Conservation (phyloP, 2,888 invertebrate genomes). For the Cylloceria caligata region DNA sequence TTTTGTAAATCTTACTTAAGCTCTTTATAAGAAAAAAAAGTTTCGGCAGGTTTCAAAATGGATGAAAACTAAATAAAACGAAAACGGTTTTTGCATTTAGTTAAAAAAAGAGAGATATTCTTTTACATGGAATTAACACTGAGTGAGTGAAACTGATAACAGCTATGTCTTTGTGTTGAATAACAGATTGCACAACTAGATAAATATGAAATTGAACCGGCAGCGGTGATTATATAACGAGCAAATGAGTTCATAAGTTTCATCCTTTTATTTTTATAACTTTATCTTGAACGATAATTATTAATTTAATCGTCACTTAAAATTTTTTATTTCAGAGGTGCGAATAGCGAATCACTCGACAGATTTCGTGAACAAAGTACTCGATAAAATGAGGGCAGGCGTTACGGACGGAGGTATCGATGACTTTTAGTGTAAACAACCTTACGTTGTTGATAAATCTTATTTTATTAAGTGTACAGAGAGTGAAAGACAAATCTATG, state of each 20-base stretch:
- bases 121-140: too few relatives aligned
- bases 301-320: neutral
- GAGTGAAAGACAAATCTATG: constrained; percentile 71
- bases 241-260: neutral
- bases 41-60: too few relatives aligned
- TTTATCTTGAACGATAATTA: neutral
- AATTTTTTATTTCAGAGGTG: constrained; percentile 87
- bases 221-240: neutral
- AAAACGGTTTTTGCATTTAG: neutral
- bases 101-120: too few relatives aligned
- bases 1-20: neutral
- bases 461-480: constrained; percentile 72
- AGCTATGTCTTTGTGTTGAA: neutral
- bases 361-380: constrained; percentile 96
- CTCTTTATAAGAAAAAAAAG: neutral
- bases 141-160: neutral
- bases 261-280: too few relatives aligned
- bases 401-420: constrained; percentile 92
- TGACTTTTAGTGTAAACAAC: constrained; percentile 87
- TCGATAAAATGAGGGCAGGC: constrained; percentile 94
- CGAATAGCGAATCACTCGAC: constrained; percentile 96
- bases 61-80: neutral
- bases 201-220: too few relatives aligned
- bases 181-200: too few relatives aligned
- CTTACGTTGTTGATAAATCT: constrained; percentile 60